phyloP scores from a whole-genome alignment of 2,797 vertebrate species.

The Psittacula echo region DNA sequence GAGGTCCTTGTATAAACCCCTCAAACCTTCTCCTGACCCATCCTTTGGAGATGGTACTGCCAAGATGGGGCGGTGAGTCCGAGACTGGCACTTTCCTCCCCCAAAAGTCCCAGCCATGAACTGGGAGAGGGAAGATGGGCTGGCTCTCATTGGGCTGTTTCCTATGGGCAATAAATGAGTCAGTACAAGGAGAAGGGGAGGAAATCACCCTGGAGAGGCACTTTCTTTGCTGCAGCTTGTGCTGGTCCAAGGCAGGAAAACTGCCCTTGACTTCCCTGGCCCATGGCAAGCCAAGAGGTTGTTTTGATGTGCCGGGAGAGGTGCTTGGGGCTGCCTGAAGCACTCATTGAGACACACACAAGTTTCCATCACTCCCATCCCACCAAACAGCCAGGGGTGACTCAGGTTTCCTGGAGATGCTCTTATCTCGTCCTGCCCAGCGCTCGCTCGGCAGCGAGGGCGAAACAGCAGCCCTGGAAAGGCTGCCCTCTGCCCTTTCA shows the following conservation, averaged over 20 bases:
- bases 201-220: background rate
- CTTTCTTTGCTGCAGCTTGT: background rate
- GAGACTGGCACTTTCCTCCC: background rate
- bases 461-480: background rate
- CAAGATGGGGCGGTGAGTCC: accelerated
- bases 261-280: background rate
- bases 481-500: background rate
- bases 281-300: background rate
- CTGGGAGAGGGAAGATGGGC: background rate
- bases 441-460: accelerated
- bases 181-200: background rate
- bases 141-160: accelerated
- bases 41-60: background rate
- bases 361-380: background rate
- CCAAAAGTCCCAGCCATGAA: background rate
- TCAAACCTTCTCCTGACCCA: background rate
- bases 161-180: background rate
- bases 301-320: background rate
- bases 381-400: background rate
- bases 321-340: background rate
- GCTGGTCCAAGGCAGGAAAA: background rate
- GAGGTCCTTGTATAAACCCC: background rate
- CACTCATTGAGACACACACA: accelerated
- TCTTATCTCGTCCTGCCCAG: slow-evolving; percentile 65
- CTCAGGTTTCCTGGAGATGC: slow-evolving; percentile 70